A percentile compares a stretch with the other conserved stretches of the same genome.
Conservation (phyloP, 2,797 vertebrate species). For the Kryptolebias ocellatus region DNA sequence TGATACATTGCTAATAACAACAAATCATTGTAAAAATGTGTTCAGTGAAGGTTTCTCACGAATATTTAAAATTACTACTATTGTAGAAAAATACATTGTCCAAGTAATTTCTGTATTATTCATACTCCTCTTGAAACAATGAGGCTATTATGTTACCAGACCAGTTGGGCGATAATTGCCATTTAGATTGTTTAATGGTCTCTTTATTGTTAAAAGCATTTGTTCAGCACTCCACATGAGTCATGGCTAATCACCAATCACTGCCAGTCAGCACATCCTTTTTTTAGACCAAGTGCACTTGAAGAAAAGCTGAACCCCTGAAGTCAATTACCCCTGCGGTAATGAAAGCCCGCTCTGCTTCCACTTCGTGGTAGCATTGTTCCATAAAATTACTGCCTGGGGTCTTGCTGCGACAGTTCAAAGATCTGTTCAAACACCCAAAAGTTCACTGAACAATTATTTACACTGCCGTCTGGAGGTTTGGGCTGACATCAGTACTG, state of each 20-base stretch:
- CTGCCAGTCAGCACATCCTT: slow-evolving; percentile 5
- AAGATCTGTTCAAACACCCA: slow-evolving; percentile 1
- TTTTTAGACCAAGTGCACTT: background rate
- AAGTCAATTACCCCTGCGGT: slow-evolving; percentile 20
- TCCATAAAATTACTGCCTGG: background rate
- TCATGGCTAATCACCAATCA: slow-evolving; percentile 26
- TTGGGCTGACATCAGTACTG: background rate
- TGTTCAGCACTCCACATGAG: slow-evolving; percentile 14
- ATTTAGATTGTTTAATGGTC: slow-evolving; percentile 1
- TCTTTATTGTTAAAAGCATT: slow-evolving; percentile 11
- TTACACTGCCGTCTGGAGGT: background rate
- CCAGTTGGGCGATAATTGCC: slow-evolving; percentile 13
- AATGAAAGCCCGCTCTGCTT: slow-evolving; percentile 13
- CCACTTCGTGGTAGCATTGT: background rate
- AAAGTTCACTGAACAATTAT: background rate
- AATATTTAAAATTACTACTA: background rate
- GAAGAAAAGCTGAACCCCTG: slow-evolving; percentile 6
- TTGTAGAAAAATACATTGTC: background rate
- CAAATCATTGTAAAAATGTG: background rate
- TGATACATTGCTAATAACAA: background rate
- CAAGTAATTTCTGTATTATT: background rate
- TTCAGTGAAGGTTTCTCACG: background rate
- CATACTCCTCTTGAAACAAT: slow-evolving; percentile 19
- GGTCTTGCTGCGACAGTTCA: slow-evolving; percentile 23
- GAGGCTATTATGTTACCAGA: slow-evolving; percentile 8